Percentiles rank a stretch among this genome's conserved stretches.
Conservation (phyloP, 1,140 invertebrate species). For the Sarcophaga bullata region DNA sequence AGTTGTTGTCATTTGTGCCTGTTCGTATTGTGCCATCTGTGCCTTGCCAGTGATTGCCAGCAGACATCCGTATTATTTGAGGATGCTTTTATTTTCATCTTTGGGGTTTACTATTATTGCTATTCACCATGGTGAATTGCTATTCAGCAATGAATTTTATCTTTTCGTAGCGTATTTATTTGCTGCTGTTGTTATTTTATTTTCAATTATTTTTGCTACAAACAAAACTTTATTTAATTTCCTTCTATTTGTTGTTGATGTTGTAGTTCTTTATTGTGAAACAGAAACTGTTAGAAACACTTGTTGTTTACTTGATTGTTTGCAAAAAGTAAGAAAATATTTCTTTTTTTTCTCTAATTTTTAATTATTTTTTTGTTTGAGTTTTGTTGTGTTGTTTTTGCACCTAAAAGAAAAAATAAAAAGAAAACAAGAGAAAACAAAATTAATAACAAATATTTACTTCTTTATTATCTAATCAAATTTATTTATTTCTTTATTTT, state of each 20-base stretch:
- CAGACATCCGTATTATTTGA: neutral
- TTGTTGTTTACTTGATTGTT: neutral
- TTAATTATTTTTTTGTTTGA: neutral
- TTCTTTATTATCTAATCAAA: conserved; percentile 4
- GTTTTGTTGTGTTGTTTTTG: neutral
- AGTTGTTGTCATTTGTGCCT: conserved; percentile 10
- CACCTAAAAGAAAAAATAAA: conserved; percentile 22
- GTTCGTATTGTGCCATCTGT: neutral
- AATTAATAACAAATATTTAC: neutral
- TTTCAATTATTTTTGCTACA: neutral
- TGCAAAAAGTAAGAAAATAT: neutral
- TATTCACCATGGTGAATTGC: conserved; percentile 21
- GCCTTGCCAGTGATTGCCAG: neutral
- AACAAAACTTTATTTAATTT: neutral
- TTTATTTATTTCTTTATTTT: neutral
- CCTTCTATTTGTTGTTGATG: neutral
- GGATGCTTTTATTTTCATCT: conserved; percentile 1
- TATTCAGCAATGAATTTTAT: conserved; percentile 6
- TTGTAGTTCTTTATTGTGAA: neutral
- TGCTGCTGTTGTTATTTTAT: neutral
- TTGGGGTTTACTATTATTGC: conserved; percentile 28
- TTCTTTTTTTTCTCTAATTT: neutral
- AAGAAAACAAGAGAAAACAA: neutral
- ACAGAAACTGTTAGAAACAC: neutral
- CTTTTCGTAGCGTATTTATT: neutral